Evolutionary conservation across 2,888 invertebrate genomes (phyloP), one percentile per base, ranked within the genome.

Genomic region (Stenolophus ochropezus): DNA sequence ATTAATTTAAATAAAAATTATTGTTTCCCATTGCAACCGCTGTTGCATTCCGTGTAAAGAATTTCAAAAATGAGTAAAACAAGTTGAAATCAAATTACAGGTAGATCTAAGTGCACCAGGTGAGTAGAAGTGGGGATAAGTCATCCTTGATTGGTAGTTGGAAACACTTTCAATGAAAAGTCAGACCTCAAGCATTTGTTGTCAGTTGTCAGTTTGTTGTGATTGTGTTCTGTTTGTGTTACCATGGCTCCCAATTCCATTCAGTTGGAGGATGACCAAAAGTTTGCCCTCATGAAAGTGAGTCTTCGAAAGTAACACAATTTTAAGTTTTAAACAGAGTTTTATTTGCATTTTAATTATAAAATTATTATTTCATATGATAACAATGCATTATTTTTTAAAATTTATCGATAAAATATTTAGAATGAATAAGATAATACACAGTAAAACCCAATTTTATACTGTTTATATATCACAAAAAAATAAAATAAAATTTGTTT

Each of bases 281-380:
- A 93, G 84, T 95, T 95, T 86, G 93, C 94, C 14, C 90, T 95
- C 83, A 95, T 95, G 94, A 95, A 95, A 93, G 95, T 95, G 11
- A 42, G 33, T 42, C 11, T 91, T 89, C 86, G 85, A 83, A 49
- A 11, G 0, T 21, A 21, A 4, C n/a, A 33, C 6, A 47, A 49
- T 73, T 18, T 71, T 71, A 11, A 11, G 11, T 8, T 42, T 1
- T 8, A 42, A 33, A 33, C 5, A 4, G 2, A 11, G 16, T 1
- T 8, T 42, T 42, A 2, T 1, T 42, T 6, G 33, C 0, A 42
- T 42, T 8, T 8, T 11, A 11, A 8, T 42, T 42, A 11, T 42
- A 8, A 6, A 42, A 42, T 42, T 42, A 11, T 8, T 11, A 42
- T n/a, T n/a, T n/a, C n/a, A n/a, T n/a, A n/a, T n/a, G n/a, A n/a